Evolutionary conservation across 2,797 vertebrate genomes (phyloP).

Genomic region (Falco biarmicus): DNA sequence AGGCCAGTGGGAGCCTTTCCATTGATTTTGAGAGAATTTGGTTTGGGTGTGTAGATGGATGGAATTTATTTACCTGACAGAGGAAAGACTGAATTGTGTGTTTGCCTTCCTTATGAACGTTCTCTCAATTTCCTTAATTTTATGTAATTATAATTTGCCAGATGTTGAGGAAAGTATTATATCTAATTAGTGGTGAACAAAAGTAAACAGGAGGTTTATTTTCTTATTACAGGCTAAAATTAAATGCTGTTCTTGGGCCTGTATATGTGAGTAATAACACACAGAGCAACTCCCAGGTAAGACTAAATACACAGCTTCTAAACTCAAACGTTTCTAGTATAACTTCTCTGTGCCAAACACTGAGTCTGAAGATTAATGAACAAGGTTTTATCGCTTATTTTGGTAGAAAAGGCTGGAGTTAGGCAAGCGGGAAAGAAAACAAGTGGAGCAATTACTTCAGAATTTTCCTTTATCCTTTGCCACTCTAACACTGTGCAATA

Average conservation of each 20-base stretch:
- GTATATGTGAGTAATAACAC: background rate
- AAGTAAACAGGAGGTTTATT: conserved; percentile 43
- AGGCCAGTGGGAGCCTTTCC: conserved; percentile 9
- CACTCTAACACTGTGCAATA: background rate
- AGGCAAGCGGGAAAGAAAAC: background rate
- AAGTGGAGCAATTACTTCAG: background rate
- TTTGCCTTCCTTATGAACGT: background rate
- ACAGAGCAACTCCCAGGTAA: background rate
- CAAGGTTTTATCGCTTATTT: background rate
- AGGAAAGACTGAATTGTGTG: background rate
- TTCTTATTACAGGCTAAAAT: conserved; percentile 34
- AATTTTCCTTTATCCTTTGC: background rate
- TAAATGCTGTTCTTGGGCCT: conserved; percentile 15
- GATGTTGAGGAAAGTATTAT: conserved; percentile 37
- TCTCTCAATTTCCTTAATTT: conserved; percentile 64
- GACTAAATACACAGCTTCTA: background rate
- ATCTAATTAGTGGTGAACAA: conserved; percentile 62
- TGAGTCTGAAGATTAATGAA: background rate
- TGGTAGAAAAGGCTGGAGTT: background rate
- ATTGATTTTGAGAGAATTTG: conserved; percentile 17
- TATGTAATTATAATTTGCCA: conserved; percentile 61
- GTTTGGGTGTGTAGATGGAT: background rate
- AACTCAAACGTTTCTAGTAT: background rate
- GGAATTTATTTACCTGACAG: conserved; percentile 23
- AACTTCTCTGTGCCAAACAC: background rate